Conservation (phyloP, 53 echinoderm and acorn worm species). For the Antedon mediterranea region DNA sequence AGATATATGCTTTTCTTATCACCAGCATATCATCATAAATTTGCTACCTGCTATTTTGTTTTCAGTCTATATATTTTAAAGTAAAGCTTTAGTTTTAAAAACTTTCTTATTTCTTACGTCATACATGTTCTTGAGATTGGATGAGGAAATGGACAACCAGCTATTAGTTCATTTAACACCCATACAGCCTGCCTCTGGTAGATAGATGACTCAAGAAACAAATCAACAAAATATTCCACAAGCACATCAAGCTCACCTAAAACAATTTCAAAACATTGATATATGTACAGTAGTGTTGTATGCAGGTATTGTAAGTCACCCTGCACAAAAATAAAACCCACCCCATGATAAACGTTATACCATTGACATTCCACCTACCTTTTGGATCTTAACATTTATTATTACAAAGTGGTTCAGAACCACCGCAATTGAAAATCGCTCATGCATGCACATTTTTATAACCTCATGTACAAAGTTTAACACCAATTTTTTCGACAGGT, state of each 20-base stretch:
- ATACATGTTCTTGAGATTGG: conserved; percentile 9
- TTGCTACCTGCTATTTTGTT: neutral
- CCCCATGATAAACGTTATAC: no score
- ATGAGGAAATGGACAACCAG: conserved; percentile 7
- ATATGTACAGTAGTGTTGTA: no score
- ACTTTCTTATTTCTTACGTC: conserved; percentile 2
- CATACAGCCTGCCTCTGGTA: conserved; percentile 47
- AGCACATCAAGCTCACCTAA: conserved; percentile 63
- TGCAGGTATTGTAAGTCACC: no score
- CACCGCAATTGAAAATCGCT: no score
- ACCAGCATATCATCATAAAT: conserved; percentile 4
- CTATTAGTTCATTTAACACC: conserved; percentile 66
- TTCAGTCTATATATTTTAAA: conserved; percentile 7
- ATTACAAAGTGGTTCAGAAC: no score
- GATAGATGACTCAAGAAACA: conserved; percentile 43
- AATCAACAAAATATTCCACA: conserved; percentile 63
- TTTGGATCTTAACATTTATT: no score
- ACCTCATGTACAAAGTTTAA: no score
- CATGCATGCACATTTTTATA: no score
- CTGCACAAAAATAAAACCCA: no score
- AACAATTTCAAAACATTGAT: no score
- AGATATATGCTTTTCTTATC: conserved; percentile 12
- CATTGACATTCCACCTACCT: no score
- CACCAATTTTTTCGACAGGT: no score
- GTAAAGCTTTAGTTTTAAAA: neutral